Base-by-base conservation (phyloP, 2,113 vertebrate genomes). In the Puma concolor region DNA sequence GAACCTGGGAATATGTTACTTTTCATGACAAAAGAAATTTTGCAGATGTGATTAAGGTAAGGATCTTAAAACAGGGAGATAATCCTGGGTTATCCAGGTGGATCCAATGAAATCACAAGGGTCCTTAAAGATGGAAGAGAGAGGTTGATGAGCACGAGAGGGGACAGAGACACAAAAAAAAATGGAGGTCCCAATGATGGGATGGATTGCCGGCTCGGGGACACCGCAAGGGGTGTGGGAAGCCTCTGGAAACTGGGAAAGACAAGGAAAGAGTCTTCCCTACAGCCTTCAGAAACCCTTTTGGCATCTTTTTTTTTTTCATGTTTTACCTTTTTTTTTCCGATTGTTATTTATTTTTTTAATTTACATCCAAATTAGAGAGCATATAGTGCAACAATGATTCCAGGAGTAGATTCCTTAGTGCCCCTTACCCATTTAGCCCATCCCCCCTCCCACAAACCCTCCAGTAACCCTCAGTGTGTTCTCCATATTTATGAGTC, bases 11-110 rank as follows among this genome's bases (percentile, higher is more conserved):
- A 71, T 31, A 83, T 2, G 14, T 31, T 50, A 29, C 52, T 84
- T 60, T 80, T 29, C 29, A 50, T 5, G 80, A 80, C 50, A 31
- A 91, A 97, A 69, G 41, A 29, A 31, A 66, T 88, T 92, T 71
- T 84, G 72, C 79, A 82, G 50, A 81, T 89, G 4, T 31, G 48
- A 87, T 87, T 86, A 57, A 87, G 15, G 52, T 82, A 88, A 93
- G 80, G 80, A 60, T 60, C 36, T 93, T 92, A n/a, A 88, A 71
- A 54, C 17, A n/a, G 67, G 33, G 14, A 76, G 27, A 66, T 15
- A 25, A 44, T 6, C 25, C 33, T 77, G 25, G 91, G 50, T 92
- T 88, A 84, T 52, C 23, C 64, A 93, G 66, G 50, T 88, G 33
- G 67, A 38, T 3, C 23, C 36, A 15, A 1, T 7, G n/a, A 31